Evolutionary conservation across 2,113 vertebrate genomes (phyloP), one percentile per base, ranked within the genome.

Genomic region (Australoheros scitulus): DNA sequence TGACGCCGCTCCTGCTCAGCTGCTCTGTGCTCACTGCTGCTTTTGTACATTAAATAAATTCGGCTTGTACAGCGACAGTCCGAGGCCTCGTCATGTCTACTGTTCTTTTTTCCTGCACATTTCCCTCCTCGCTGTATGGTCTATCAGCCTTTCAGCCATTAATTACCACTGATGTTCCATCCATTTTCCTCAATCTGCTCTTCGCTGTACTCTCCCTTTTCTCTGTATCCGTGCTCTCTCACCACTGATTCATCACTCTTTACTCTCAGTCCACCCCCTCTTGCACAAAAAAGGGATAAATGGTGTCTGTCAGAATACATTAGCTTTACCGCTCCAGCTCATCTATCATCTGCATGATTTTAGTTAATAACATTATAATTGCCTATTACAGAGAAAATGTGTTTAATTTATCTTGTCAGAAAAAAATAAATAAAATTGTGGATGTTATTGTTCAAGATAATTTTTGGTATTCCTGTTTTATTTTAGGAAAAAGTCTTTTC

Each of bases 91-190:
- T 47, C 64, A 68, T 58, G 80, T 68, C 72, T 78, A 75, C 77
- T 38, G 32, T 83, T 81, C 52, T 60, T 17, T 76, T 76, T 20
- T 68, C 41, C 58, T 82, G 63, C 58, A 76, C 70, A 43, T 68
- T 81, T 85, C 38, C 34, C 74, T 84, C 84, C 80, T 81, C 18
- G 6, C 75, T 81, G 52, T 57, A 57, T 43, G 58, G 57, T 78
- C 41, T 24, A 76, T 80, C 78, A 86, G 60, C 81, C 61, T 84
- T 91, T 83, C 78, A 80, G 76, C 76, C 72, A 58, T 81, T 88
- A 88, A 91, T 91, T 87, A 90, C 61, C 70, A 61, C 68, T 60
- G 70, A 89, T 72, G 72, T 76, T 57, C 81, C 52, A 79, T 58
- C 56, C 38, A 57, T 85, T 82, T 88, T 64, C 14, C 68, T 79